Evolutionary conservation across 2,113 vertebrate genomes (phyloP), one percentile per base, ranked within the genome.

Genomic region (Bufo bufo): DNA sequence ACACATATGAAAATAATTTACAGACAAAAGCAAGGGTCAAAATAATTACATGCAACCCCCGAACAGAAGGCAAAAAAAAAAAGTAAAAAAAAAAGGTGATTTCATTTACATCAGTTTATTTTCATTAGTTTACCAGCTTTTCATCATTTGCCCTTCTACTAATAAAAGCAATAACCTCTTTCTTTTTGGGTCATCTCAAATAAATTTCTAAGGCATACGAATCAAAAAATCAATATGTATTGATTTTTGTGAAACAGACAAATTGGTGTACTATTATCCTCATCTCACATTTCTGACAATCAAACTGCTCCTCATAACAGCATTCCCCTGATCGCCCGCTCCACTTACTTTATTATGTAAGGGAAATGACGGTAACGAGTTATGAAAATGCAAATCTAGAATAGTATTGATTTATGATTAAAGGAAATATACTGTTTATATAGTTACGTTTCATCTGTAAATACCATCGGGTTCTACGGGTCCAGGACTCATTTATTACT

Each of bases 161-260:
- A 89, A 89, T 89, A 89, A 89, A 84, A 84, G 82, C 81, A 84
- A 84, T 89, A 89, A 89, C 81, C 87, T 89, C 82, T 88, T 78
- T 74, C 87, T 88, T 89, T 88, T 89, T 89, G 87, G 87, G 81
- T 89, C 87, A 89, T 89, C 74, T 84, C 87, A 84, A 89, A 84
- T 89, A 84, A 77, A 89, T 89, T 89, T 89, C 82, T 65, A 50
- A 84, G 87, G 81, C 83, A 84, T 89, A 66, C 59, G 59, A 47
- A 65, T 84, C 82, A 89, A 77, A 84, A 84, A 89, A 89, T 89
- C 87, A 89, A 89, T 89, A 78, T 6, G 14, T 84, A 89, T 89
- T 89, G 87, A 89, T 89, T 89, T 84, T 89, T 74, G 72, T 84
- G 72, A 89, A 89, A 84, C 82, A 78, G 87, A 89, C 87, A 89